A percentile compares a stretch with the other conserved stretches of the same genome.
Conservation (phyloP, 1,140 invertebrate species). For the Leptestheria dahalacensis region DNA sequence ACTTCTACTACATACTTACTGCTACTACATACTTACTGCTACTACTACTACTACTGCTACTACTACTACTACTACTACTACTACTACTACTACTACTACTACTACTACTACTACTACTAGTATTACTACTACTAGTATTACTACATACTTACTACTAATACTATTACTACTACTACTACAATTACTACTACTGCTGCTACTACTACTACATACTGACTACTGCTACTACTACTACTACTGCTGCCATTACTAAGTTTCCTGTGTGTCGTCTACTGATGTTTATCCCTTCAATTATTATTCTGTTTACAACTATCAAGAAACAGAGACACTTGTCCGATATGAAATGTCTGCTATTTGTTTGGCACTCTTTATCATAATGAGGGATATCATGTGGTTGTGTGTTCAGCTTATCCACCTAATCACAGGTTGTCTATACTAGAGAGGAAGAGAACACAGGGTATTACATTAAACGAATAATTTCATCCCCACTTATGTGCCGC, state of each 20-base stretch:
- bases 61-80: background rate
- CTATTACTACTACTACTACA: background rate
- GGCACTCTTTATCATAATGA: background rate
- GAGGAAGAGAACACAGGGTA: background rate
- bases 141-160: background rate
- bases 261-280: background rate
- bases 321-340: background rate
- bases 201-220: too few species aligned
- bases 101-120: background rate
- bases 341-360: background rate
- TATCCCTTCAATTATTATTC: background rate
- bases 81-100: background rate
- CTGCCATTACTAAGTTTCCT: background rate
- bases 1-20: too few species aligned
- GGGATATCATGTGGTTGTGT: background rate
- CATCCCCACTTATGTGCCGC: background rate
- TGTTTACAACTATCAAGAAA: too few species aligned
- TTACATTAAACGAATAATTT: too few species aligned
- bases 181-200: background rate
- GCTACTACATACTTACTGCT: too few species aligned
- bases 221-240: background rate
- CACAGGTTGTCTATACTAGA: background rate
- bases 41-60: background rate
- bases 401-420: background rate
- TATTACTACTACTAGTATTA: background rate